Evolutionary conservation across 2,797 vertebrate genomes (phyloP), one percentile per base, ranked within the genome.

Genomic region (Argyrosomus regius): DNA sequence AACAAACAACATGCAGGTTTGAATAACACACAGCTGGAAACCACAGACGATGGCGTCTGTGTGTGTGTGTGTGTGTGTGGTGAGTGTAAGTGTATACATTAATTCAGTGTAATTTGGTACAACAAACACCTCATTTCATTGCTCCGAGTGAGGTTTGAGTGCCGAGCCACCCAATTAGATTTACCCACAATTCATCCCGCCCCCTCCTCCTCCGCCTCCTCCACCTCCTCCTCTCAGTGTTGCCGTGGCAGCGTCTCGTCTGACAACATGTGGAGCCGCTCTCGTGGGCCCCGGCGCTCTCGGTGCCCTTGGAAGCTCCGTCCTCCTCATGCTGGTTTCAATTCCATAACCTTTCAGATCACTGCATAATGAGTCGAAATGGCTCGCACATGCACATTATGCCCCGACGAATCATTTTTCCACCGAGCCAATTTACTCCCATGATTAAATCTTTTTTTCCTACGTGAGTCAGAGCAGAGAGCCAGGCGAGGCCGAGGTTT

Each of bases 331-430:
- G 90, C 92, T 95, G 94, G 86, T 93, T 95, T 93, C 88, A 93
- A 94, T 95, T 91, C 90, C 81, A 84, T 91, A 94, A 93, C 92
- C 92, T 94, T 95, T 93, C 89, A 93, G 91, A 94, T 92, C 89
- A 82, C 75, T 58, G 66, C 73, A 85, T 95, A 95, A 95, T 95
- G 94, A 95, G 92, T 81, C 72, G 50, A 94, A 94, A 95, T 93
- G 87, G 89, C 88, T 93, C 91, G 86, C 94, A 94, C 91, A 93
- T 95, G 94, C 93, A 92, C 88, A 88, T 90, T 89, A 83, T 90
- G 89, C 88, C 90, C 83, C 63, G 48, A 70, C 86, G 43, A 92
- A 90, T 90, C 83, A 84, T 88, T 88, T 90, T 90, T 92, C 90
- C 90, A 88, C 82, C 60, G 24, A 79, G 87, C 66, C 89, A 90